Base-by-base conservation (phyloP, 2,888 invertebrate genomes). In the Orthosia gracilis region DNA sequence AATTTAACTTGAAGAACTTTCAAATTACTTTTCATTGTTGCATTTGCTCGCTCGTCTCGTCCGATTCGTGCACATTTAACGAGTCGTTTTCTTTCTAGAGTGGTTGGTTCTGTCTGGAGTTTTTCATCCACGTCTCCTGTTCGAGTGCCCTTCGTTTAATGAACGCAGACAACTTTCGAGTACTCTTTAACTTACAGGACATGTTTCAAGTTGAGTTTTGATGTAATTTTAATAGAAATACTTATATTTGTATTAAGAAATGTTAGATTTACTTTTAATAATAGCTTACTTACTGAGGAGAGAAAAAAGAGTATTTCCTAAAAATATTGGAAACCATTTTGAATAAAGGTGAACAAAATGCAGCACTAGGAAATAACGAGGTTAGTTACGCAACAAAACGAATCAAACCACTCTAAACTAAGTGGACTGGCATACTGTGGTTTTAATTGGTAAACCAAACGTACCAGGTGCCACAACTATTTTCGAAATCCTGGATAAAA, bases 111-210 rank as follows among this genome's bases (percentile, higher is more conserved):
- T 76, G 76, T 73, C 78, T 72, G 71, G 70, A 80, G 70, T 75
- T 85, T 85, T 80, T 83, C 80, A 75, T 73, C 59, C 70, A 76
- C 70, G 70, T 74, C 80, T 74, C 61, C 55, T 69, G 64, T 76
- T 86, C 66, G 71, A 87, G 87, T 63, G 70, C 73, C 64, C 87
- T 86, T 73, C 73, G 66, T 73, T 77, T 86, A 86, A 85, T 84
- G 86, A 86, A 82, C 73, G 64, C 69, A 68, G 70, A 78, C 75
- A 85, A 87, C 71, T 86, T 85, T 82, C 62, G 63, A 85, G 78
- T 69, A 67, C 67, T 71, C 54, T 84, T 68, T 62, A 69, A 73
- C 69, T 77, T 58, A 66, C 57, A 58, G 59, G 69, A 73, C 77
- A 69, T 69, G 71, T 73, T 75, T 73, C 66, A 69, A 73, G 58